phyloP scores from a whole-genome alignment of 92 coral and sea anemone species.

The Parazoanthus darwini region DNA sequence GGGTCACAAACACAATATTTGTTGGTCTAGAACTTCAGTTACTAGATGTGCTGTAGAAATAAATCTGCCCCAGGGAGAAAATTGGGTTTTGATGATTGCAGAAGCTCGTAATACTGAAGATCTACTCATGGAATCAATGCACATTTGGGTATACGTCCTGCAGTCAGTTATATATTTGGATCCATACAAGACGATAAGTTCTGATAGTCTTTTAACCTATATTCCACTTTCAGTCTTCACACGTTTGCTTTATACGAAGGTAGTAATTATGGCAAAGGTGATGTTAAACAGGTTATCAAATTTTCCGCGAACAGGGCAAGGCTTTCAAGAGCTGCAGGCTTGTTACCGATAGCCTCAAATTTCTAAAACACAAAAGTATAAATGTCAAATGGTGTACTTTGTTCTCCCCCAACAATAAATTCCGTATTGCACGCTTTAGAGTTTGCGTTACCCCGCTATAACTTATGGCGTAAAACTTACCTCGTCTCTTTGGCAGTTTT shows the following conservation, averaged over 20 bases:
- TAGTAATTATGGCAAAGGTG: neutral
- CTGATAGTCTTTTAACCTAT: neutral
- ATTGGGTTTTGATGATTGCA: no score
- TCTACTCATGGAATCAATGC: no score
- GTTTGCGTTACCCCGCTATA: no score
- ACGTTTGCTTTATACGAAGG: neutral
- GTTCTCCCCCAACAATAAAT: neutral
- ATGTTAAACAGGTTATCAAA: neutral
- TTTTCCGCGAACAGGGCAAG: neutral
- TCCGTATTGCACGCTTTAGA: no score
- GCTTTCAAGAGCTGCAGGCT: neutral
- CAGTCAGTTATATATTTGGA: neutral
- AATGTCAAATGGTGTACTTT: neutral
- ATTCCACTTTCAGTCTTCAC: neutral
- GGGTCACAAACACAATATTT: no score
- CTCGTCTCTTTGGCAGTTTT: neutral
- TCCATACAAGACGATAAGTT: neutral
- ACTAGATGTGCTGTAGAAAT: no score
- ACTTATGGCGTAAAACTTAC: no score
- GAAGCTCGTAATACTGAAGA: neutral
- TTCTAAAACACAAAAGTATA: neutral
- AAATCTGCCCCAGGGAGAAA: no score
- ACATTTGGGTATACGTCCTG: neutral
- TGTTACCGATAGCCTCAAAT: neutral
- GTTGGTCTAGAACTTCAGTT: no score